Conservation (phyloP, 2,797 vertebrate species). For the Falco naumanni region DNA sequence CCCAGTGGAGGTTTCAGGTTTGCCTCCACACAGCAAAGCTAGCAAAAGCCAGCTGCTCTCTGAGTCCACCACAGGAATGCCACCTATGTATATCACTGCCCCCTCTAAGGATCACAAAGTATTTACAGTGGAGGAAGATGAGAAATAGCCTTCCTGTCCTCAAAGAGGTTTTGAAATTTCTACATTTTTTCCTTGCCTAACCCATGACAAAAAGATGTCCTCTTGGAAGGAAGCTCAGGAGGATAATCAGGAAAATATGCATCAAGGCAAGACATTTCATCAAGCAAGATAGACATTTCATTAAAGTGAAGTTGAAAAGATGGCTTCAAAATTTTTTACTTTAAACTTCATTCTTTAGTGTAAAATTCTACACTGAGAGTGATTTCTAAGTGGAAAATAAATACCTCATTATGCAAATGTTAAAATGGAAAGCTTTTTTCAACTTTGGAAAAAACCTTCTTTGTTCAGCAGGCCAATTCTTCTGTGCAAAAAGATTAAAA, state of each 20-base stretch:
- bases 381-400: neutral
- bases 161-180: constrained; percentile 8
- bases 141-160: neutral
- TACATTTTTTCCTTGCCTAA: constrained; percentile 13
- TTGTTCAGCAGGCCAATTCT: neutral
- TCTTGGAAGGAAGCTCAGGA: neutral
- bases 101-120: neutral
- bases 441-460: neutral
- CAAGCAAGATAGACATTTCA: neutral
- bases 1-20: neutral
- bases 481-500: neutral
- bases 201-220: neutral
- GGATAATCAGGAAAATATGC: constrained; percentile 10
- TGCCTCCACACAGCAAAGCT: neutral
- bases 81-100: neutral
- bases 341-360: neutral
- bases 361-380: neutral
- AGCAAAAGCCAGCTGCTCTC: neutral
- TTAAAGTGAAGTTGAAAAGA: neutral
- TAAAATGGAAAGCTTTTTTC: neutral
- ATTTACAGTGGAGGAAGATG: neutral
- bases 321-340: neutral
- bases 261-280: neutral
- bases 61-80: neutral
- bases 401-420: neutral